A percentile compares a stretch with the other conserved stretches of the same genome.
Evolutionary conservation across 2,888 invertebrate genomes (phyloP).

Genomic region (Chouioia cunea): DNA sequence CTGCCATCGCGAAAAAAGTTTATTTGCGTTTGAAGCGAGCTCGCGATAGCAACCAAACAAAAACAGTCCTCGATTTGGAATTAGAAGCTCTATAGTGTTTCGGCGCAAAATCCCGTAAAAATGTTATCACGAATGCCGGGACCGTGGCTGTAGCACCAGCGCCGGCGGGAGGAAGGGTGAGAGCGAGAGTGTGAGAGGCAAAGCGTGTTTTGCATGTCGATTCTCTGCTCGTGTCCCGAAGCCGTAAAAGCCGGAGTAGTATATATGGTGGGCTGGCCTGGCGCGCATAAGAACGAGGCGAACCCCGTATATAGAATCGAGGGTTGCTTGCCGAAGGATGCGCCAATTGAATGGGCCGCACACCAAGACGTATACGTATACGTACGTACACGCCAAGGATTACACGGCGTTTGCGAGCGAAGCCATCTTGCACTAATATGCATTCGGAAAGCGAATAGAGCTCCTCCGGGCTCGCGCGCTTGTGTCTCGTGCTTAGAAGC

Average conservation of each 20-base stretch:
- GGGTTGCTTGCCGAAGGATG: slow-evolving; percentile 26
- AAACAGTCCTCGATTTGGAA: neutral
- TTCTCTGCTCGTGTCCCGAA: slow-evolving; percentile 22
- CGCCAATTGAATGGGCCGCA: slow-evolving; percentile 24
- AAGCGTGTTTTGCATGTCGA: slow-evolving; percentile 27
- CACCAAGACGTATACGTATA: slow-evolving; percentile 10
- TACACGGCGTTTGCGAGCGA: too few relatives aligned
- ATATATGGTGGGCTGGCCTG: neutral
- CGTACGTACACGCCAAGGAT: too few relatives aligned
- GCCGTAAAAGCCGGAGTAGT: slow-evolving; percentile 24
- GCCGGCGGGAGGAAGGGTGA: too few relatives aligned
- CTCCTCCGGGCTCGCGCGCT: too few relatives aligned
- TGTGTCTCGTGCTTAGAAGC: too few relatives aligned
- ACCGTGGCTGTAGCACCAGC: neutral
- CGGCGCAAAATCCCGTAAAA: slow-evolving; percentile 8
- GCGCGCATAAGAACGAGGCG: slow-evolving; percentile 27
- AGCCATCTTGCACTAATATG: too few relatives aligned
- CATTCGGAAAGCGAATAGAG: too few relatives aligned
- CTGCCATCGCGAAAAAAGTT: too few relatives aligned
- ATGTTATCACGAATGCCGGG: neutral
- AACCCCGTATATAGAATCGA: too few relatives aligned
- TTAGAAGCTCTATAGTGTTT: neutral
- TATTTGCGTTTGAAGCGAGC: too few relatives aligned
- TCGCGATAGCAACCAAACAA: too few relatives aligned
- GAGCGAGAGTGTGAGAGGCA: neutral